Conservation (phyloP, 2,888 invertebrate genomes). For the Drosophila formosana region DNA sequence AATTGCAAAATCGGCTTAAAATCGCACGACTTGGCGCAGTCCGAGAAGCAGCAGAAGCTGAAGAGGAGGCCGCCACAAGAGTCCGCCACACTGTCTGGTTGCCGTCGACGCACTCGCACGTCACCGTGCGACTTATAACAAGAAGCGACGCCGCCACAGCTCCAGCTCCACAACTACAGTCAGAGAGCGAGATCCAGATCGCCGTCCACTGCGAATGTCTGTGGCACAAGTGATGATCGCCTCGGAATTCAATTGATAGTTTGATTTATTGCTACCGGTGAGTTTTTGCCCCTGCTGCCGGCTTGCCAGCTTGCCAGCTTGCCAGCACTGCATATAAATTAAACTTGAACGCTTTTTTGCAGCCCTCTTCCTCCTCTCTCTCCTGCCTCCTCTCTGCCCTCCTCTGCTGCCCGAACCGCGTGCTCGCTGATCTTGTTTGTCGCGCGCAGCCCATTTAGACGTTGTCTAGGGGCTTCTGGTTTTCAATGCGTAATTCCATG, state of each 20-base stretch:
- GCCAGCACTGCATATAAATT: slow-evolving; percentile 76
- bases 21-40: slow-evolving; percentile 63
- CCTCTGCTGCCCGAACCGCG: slow-evolving; percentile 22
- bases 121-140: slow-evolving; percentile 72
- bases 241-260: slow-evolving; percentile 85
- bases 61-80: not conserved
- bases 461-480: slow-evolving; percentile 79
- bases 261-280: slow-evolving; percentile 85
- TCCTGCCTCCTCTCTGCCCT: not conserved
- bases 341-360: slow-evolving; percentile 68
- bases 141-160: slow-evolving; percentile 62
- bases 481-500: slow-evolving; percentile 67
- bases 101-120: slow-evolving; percentile 38
- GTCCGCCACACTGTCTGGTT: not conserved
- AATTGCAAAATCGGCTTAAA: slow-evolving; percentile 80
- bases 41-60: not conserved
- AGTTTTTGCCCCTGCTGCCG: slow-evolving; percentile 55
- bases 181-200: slow-evolving; percentile 26
- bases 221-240: slow-evolving; percentile 81
- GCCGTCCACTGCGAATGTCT: slow-evolving; percentile 28
- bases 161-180: not conserved
- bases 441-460: slow-evolving; percentile 73
- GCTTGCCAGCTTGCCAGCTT: not conserved
- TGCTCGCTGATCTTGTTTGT: slow-evolving; percentile 82
- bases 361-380: slow-evolving; percentile 12